Evolutionary conservation across 2,113 vertebrate species (phyloP), one percentile per base, ranked within the genome.

Genomic region (Merops nubicus): DNA sequence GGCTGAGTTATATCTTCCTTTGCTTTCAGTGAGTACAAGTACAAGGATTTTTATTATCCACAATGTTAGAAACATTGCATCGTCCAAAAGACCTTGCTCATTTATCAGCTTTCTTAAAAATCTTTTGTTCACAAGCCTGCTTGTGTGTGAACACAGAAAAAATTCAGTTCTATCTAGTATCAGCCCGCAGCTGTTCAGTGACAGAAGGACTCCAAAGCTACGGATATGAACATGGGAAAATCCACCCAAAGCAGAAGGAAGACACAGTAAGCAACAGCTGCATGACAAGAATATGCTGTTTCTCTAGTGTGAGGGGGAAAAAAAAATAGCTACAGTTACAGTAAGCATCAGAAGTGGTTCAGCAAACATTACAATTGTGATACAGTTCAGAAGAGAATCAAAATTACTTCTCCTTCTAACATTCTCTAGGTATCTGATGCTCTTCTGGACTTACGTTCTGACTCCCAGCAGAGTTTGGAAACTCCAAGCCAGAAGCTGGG

Each of bases 151-250:
- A 96, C 80, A 92, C 82, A 95, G 95, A 94, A 97, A 97, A 91
- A 97, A 97, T 72, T 84, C 96, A 97, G 93, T 95, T 97, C 96
- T 97, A 96, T 97, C 97, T 98, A 95, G 93, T 98, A 98, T 98
- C 98, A 99, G 98, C 97, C 75, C 90, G 97, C 98, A 99, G 98
- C 98, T 99, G 98, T 98, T 98, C 97, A 95, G 95, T 97, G 98
- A 99, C 98, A 99, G 98, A 98, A 98, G 98, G 98, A 98, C 97
- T 98, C 98, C 97, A 99, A 98, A 97, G 98, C 98, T 98, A 92
- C 88, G 94, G 98, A 98, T 98, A 98, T 94, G 98, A 98, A 98
- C 98, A 98, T 98, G 98, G 98, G 98, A 99, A 99, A 98, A 98
- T 98, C 96, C 95, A 95, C 86, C 85, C 91, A 93, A 95, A 97